Base-by-base conservation (phyloP, 2,888 invertebrate genomes). In the Drosophila falleni region DNA sequence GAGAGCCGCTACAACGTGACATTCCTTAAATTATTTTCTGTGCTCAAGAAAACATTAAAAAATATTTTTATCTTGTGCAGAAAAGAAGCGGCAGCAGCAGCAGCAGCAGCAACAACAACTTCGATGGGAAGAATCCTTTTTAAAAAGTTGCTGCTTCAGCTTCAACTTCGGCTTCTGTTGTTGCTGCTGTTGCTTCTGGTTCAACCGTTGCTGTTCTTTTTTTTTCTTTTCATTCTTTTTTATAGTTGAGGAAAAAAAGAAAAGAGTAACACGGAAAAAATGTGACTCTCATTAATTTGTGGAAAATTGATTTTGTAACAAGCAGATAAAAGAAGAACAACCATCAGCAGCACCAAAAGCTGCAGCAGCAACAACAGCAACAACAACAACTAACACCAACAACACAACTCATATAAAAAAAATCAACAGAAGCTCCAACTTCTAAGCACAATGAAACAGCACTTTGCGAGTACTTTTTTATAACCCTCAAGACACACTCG, bases 1-100 rank as follows among this genome's bases (percentile, higher is more conserved):
- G 74, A 74, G 64, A 73, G 85, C 63, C 49, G 72, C 77, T 75
- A 69, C 88, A 86, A 89, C 89, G 89, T 89, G 88, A 89, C 89
- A 86, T 86, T 86, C 86, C 80, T 89, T 65, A 85, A 89, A 86
- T 86, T 85, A 85, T 87, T 86, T 80, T 82, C 82, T 85, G 86
- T 89, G 85, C 87, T 87, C 89, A 86, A 85, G 86, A 89, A 87
- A 86, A 87, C 88, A 86, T 86, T 80, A 86, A 86, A 87, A 86
- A 85, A 85, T 85, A 87, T 85, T 85, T 85, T 84, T 81, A 78
- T 85, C 87, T 89, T 84, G 79, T 76, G 81, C 84, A 83, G 75
- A 65, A 75, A 64, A 39, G 50, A 46, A 37, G 35, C 29, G 29
- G 29, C 29, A 29, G 8, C 29, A 8, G 29, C 29, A 39, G 50